Percentiles rank a stretch among this genome's conserved stretches.
Conservation (phyloP, 2,888 invertebrate genomes). For the Neoascia interrupta region DNA sequence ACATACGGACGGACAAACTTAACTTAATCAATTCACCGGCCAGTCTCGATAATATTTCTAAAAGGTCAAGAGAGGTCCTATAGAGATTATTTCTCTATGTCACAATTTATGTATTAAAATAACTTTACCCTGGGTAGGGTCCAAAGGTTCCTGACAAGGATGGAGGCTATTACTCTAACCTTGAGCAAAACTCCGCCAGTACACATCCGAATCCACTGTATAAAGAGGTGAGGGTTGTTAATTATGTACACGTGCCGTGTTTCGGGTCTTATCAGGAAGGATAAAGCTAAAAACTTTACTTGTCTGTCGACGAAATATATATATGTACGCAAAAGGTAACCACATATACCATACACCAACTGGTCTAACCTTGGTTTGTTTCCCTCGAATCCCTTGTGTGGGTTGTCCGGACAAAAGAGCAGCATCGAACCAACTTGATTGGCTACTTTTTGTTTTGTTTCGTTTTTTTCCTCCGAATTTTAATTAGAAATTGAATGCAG, state of each 20-base stretch:
- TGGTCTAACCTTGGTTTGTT: not conserved
- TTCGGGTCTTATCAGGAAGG: not conserved
- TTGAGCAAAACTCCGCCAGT: not conserved
- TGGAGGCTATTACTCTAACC: slow-evolving; percentile 15
- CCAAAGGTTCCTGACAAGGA: not conserved
- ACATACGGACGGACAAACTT: no score
- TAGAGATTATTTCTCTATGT: no score
- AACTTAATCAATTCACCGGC: no score
- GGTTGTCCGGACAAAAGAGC: slow-evolving; percentile 8
- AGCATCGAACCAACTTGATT: slow-evolving; percentile 20
- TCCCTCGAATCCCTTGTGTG: not conserved
- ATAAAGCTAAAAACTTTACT: slow-evolving; percentile 3
- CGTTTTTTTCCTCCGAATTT: no score
- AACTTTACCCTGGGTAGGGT: no score
- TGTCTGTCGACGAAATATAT: not conserved
- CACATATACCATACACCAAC: not conserved
- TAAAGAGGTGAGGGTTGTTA: slow-evolving; percentile 38
- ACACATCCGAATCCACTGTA: no score
- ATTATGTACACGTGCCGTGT: slow-evolving; percentile 41
- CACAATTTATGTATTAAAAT: no score
- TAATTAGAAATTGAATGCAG: slow-evolving; percentile 34
- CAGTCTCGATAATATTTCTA: no score
- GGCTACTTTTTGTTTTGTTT: slow-evolving; percentile 16
- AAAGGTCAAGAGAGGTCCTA: no score
- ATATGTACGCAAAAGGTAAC: not conserved